Evolutionary conservation across 2,113 vertebrate species (phyloP), one percentile per base, ranked within the genome.

Genomic region (Gallinago undulata): DNA sequence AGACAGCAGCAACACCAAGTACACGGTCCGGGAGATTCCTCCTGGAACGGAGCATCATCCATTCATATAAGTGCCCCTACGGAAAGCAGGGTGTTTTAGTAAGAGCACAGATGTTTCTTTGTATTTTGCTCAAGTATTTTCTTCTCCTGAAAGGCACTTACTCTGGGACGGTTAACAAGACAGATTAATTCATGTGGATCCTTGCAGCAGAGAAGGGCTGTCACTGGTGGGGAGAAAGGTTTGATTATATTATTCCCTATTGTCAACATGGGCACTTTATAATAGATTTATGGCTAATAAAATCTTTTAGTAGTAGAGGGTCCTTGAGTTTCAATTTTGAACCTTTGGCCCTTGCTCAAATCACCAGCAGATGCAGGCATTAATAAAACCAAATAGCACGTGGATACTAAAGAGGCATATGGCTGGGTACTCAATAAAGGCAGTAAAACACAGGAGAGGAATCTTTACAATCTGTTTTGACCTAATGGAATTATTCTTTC

Each of bases 311-410:
- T 76, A 79, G 76, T 51, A 73, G 86, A 94, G 94, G 94, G 89
- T 96, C 94, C 94, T 96, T 94, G 84, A 96, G 94, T 95, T 96
- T 84, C 94, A 77, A 93, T 97, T 94, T 91, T 92, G 92, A 93
- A 96, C 94, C 96, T 95, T 93, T 96, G 95, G 89, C 94, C 95
- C 90, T 78, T 45, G 77, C 80, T 96, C 84, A 95, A 96, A 96
- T 95, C 92, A 81, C 83, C 74, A 60, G 95, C 96, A 95, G 94
- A 96, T 89, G 90, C 77, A 28, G 48, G 77, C 94, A 96, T 92
- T 93, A 94, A 96, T 96, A 94, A 94, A 96, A 92, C 33, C 95
- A 81, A 94, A 60, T 27, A 96, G 95, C 89, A 94, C 80, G 12
- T 79, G 86, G 90, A 23, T 94, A 45, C 90, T 94, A 76, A 92